Percentiles rank a stretch among this genome's conserved stretches.
These are phyloP conservation scores for Frankliniella fusca DNA, from an alignment of 2,888 invertebrate species.

Conservation along the genomic window DNA sequence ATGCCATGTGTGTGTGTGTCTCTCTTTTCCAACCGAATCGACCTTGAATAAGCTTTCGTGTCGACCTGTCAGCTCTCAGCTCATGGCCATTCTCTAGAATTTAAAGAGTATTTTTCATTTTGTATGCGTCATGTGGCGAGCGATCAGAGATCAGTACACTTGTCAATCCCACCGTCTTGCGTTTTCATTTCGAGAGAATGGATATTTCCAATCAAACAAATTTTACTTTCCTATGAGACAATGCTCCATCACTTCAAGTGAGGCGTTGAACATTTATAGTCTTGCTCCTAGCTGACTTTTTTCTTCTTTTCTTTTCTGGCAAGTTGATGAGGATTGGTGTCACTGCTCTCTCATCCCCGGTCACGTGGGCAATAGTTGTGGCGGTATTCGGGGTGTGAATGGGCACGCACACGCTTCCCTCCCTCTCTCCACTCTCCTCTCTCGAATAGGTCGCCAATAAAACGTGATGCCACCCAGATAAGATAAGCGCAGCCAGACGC, in stretches of 20 bases:
- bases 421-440: background rate
- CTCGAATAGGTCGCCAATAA: slow-evolving; percentile 8
- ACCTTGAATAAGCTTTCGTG: too few relatives aligned
- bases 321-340: background rate
- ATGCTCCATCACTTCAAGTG: too few relatives aligned
- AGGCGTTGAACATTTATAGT: too few relatives aligned
- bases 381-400: background rate
- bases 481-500: background rate
- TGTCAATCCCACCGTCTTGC: background rate
- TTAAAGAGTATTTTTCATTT: too few relatives aligned
- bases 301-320: background rate
- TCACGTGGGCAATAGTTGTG: too few relatives aligned
- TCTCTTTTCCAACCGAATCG: too few relatives aligned
- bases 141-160: too few relatives aligned
- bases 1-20: too few relatives aligned
- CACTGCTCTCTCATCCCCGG: background rate
- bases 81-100: too few relatives aligned
- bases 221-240: too few relatives aligned
- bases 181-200: background rate
- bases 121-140: too few relatives aligned
- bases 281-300: background rate
- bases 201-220: background rate
- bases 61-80: too few relatives aligned
- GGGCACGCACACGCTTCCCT: background rate
- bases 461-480: background rate